These are phyloP conservation scores for Mechanitis mazaeus DNA, from an alignment of 2,888 invertebrate genomes.

Conservation along the genomic window DNA sequence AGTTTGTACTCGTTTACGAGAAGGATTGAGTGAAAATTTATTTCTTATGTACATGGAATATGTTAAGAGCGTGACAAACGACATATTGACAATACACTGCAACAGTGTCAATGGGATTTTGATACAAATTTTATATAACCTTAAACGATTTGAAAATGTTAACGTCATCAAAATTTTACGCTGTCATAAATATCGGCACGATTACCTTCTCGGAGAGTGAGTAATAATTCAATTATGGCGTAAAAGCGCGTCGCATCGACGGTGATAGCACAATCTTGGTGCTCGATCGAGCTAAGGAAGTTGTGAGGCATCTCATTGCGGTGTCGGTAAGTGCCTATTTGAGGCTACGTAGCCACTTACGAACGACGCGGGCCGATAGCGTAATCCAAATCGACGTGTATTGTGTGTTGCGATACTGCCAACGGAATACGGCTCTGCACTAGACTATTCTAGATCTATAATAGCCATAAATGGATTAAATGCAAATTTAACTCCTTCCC, in stretches of 20 bases:
- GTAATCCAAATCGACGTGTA: constrained; percentile 67
- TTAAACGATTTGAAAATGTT: constrained; percentile 12
- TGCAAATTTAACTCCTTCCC: constrained; percentile 58
- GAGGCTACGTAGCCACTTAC: constrained; percentile 56
- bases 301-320: constrained; percentile 64
- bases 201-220: constrained; percentile 43
- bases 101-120: not conserved
- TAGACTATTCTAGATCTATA: constrained; percentile 56
- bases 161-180: constrained; percentile 31
- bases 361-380: constrained; percentile 57
- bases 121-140: constrained; percentile 4
- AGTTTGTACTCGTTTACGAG: constrained; percentile 73
- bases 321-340: constrained; percentile 66
- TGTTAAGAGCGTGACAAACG: constrained; percentile 41
- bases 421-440: constrained; percentile 42
- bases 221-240: constrained; percentile 67
- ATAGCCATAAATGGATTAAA: constrained; percentile 67
- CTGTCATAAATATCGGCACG: constrained; percentile 46
- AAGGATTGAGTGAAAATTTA: constrained; percentile 74
- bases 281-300: constrained; percentile 60
- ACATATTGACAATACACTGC: constrained; percentile 6
- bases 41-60: constrained; percentile 71
- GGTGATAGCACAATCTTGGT: constrained; percentile 60
- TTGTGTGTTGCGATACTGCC: constrained; percentile 57
- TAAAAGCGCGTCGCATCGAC: constrained; percentile 57